A percentile compares a stretch with the other conserved stretches of the same genome.
Conservation (phyloP, 2,113 vertebrate genomes). For the Noturus placidus region DNA sequence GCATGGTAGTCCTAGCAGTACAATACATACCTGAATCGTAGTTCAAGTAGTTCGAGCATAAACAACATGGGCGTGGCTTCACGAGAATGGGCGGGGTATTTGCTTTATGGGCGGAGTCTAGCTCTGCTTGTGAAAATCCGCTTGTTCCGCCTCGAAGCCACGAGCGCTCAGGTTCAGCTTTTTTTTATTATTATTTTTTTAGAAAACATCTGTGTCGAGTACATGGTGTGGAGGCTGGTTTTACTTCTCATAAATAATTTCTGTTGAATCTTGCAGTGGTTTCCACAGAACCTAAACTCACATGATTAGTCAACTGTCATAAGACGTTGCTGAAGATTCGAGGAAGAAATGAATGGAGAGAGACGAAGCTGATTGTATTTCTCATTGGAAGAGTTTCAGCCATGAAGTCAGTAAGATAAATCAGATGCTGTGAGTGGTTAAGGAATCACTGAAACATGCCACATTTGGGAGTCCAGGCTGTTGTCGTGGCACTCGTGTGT, state of each 20-base stretch:
- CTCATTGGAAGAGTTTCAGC: constrained; percentile 3
- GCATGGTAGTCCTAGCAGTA: background rate
- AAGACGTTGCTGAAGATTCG: constrained; percentile 63
- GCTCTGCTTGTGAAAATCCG: background rate
- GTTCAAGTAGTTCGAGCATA: background rate
- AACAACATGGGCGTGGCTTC: background rate
- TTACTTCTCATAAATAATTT: constrained; percentile 1
- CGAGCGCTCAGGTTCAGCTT: background rate
- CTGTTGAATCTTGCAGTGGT: background rate
- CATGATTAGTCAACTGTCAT: constrained; percentile 72
- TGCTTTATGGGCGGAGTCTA: background rate
- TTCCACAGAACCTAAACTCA: constrained; percentile 59
- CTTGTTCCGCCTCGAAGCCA: background rate
- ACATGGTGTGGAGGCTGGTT: background rate
- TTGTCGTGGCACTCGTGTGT: constrained; percentile 57
- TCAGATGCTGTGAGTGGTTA: constrained; percentile 45
- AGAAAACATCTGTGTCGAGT: background rate
- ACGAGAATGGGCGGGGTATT: background rate
- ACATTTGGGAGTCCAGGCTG: constrained; percentile 52
- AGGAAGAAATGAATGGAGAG: constrained; percentile 23
- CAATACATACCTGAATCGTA: background rate
- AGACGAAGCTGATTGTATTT: background rate
- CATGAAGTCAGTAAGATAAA: constrained; percentile 57
- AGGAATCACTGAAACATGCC: constrained; percentile 64
- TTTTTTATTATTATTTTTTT: no score